Evolutionary conservation across 2,888 invertebrate genomes (phyloP), one percentile per base, ranked within the genome.

Genomic region (Drosophila recens): DNA sequence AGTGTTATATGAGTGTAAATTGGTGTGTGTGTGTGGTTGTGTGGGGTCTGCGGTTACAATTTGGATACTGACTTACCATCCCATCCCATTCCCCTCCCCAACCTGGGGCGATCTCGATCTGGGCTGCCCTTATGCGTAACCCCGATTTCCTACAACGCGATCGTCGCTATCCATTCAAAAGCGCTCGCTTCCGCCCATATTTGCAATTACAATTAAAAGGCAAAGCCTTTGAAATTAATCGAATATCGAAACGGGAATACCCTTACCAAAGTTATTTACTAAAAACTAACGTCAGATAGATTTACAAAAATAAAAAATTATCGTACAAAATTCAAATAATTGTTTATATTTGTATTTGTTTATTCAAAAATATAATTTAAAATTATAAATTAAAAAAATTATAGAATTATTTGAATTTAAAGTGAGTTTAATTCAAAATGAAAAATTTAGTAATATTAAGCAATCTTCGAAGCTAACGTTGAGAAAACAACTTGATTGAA

Each of bases 181-280:
- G 61, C 72, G 67, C 59, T 69, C 64, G 69, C 72, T 85, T 85
- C 87, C 85, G 85, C 72, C 77, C 75, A 77, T 87, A 85, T 84
- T 85, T 89, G 87, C 87, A 81, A 84, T 83, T 89, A 83, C 75
- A 87, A 81, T 81, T 75, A 53, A 79, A 85, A 33, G 46, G 8
- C 42, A 23, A 33, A 65, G 52, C n/a, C 52, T 17, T 51, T 36
- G 15, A 13, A 11, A 10, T 15, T 11, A 10, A 42, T 23, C 3
- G 6, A 10, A 8, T 30, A 36, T 6, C 68, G 48, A 58, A 20
- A 3, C 1, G 3, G 4, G 15, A 48, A 75, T 75, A 64, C 69
- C 15, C 69, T 74, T 36, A 36, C 33, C 10, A 34, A 34, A 17
- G 17, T 5, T 3, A 27, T 4, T n/a, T 10, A n/a, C 3, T 58